Evolutionary conservation across 2,888 invertebrate genomes (phyloP).

Genomic region (Proisotoma minuta): DNA sequence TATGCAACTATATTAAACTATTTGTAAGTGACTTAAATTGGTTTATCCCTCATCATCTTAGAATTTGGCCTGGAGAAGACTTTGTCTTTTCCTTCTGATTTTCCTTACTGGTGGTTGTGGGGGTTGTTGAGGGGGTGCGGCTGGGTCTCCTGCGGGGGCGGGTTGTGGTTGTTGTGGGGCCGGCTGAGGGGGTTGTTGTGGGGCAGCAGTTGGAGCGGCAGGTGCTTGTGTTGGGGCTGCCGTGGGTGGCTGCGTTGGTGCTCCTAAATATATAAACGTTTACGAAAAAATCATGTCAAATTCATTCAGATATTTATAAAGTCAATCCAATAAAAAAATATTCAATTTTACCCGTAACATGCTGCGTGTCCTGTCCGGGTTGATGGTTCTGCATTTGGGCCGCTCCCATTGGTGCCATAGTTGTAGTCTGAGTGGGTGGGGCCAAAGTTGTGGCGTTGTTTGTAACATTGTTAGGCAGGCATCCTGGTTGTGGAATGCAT

Average conservation of each 20-base stretch:
- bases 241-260: neutral
- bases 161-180: neutral
- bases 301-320: no score
- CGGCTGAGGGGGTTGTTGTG: neutral
- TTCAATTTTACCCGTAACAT: neutral
- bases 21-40: no score
- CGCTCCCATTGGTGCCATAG: neutral
- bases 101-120: no score
- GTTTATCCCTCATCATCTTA: no score
- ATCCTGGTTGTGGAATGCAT: slow-evolving; percentile 37
- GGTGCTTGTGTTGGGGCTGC: neutral
- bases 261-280: neutral
- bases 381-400: neutral
- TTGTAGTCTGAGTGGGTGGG: slow-evolving; percentile 3
- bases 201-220: neutral
- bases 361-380: neutral
- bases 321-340: no score
- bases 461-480: slow-evolving; percentile 17
- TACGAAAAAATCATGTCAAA: neutral
- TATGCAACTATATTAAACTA: no score
- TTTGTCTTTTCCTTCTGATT: no score
- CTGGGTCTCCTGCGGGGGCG: neutral
- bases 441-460: slow-evolving; percentile 7
- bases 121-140: neutral
- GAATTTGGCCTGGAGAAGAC: no score